Evolutionary conservation across 2,888 invertebrate genomes (phyloP).

Genomic region (Microplitis deprimator): DNA sequence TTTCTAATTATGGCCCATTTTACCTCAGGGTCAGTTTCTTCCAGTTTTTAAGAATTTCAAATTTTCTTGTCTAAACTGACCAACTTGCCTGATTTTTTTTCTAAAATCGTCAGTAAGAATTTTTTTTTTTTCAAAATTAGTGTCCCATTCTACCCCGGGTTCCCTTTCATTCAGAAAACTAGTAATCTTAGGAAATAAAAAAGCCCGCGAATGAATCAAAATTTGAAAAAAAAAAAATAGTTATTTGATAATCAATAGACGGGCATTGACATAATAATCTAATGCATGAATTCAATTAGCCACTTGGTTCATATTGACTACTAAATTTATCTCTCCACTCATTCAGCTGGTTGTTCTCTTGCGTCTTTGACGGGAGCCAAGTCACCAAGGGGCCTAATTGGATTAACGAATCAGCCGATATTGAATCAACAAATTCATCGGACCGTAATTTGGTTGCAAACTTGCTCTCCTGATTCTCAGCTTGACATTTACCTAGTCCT

Average conservation of each 20-base stretch:
- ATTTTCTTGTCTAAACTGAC: no score
- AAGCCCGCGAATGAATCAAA: no score
- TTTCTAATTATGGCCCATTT: no score
- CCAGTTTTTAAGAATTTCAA: no score
- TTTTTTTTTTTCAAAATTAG: no score
- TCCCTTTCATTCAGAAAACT: no score
- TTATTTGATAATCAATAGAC: background rate
- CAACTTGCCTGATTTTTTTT: no score
- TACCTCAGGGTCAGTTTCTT: no score
- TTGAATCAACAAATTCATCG: slow-evolving; percentile 52
- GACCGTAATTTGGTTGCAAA: slow-evolving; percentile 37
- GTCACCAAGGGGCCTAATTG: slow-evolving; percentile 43
- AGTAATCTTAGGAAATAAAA: background rate
- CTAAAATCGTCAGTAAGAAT: no score
- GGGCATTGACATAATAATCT: slow-evolving; percentile 29
- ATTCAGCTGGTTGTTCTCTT: slow-evolving; percentile 15
- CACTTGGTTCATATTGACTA: slow-evolving; percentile 29
- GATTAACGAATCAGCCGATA: slow-evolving; percentile 51
- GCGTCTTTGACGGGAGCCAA: slow-evolving; percentile 31
- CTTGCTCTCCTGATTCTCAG: slow-evolving; percentile 24
- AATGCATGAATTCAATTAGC: slow-evolving; percentile 35
- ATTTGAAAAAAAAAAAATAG: background rate
- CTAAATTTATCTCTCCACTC: slow-evolving; percentile 18
- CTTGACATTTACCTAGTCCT: slow-evolving; percentile 16
- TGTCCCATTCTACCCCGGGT: no score